These are phyloP conservation scores for Poecilia velifera DNA, from an alignment of 2,797 vertebrate genomes.

Conservation along the genomic window DNA sequence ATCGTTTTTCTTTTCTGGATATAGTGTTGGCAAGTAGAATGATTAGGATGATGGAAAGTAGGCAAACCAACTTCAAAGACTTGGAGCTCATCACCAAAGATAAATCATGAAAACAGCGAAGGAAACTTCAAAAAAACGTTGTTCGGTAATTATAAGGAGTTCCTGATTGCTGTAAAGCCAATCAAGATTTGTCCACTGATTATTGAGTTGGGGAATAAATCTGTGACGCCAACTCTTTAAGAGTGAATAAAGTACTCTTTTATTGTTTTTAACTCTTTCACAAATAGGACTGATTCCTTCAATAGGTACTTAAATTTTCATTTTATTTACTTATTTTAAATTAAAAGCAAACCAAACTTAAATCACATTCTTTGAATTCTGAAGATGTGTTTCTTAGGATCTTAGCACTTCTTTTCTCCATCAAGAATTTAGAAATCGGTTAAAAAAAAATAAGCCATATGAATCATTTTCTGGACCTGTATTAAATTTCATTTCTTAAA, in stretches of 20 bases:
- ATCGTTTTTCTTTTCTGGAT: not conserved
- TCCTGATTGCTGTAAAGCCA: not conserved
- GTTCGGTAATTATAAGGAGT: not conserved
- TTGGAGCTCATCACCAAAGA: not conserved
- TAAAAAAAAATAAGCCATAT: not conserved
- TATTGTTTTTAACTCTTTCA: not conserved
- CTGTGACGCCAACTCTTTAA: not conserved
- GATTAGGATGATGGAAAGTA: not conserved
- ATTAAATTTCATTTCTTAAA: not conserved
- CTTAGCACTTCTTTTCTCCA: not conserved
- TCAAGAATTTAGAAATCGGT: not conserved
- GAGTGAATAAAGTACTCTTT: not conserved
- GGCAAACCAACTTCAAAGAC: not conserved
- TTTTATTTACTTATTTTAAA: not conserved
- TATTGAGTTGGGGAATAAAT: not conserved
- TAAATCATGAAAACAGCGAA: not conserved
- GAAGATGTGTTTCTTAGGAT: not conserved
- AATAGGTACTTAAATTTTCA: not conserved
- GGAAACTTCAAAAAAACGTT: not conserved
- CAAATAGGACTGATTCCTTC: not conserved
- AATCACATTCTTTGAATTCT: not conserved
- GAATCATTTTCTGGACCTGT: conserved; percentile 20
- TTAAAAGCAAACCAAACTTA: not conserved
- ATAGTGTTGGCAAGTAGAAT: not conserved
- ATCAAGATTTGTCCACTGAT: not conserved